phyloP scores from a whole-genome alignment of 1,140 invertebrate genomes.

The Tetramorium simillimum region DNA sequence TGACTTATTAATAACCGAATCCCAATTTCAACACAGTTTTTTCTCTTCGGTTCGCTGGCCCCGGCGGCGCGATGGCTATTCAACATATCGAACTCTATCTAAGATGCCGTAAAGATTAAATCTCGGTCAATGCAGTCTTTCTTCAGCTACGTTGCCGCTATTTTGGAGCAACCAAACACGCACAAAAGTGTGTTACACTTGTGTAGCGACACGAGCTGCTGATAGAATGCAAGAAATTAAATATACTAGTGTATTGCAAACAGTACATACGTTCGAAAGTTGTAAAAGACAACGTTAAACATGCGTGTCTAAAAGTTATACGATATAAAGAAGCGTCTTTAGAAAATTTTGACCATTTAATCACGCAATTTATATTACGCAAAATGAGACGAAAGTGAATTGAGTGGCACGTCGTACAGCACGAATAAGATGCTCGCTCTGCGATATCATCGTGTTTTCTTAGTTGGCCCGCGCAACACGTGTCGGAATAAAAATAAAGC shows the following conservation, averaged over 20 bases:
- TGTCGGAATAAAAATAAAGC: conserved; percentile 62
- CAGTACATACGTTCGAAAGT: neutral
- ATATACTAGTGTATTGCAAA: neutral
- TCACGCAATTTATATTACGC: conserved; percentile 26
- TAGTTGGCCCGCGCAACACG: conserved; percentile 30
- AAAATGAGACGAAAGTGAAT: conserved; percentile 17
- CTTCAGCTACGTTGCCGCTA: neutral
- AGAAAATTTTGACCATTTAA: conserved; percentile 5
- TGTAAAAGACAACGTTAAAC: neutral
- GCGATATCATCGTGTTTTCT: conserved; percentile 20
- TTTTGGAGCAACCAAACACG: neutral
- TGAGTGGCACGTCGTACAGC: conserved; percentile 1
- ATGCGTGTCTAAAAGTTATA: neutral
- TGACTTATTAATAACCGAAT: conserved; percentile 42
- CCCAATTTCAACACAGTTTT: conserved; percentile 12
- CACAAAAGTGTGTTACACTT: neutral
- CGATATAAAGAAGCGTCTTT: neutral
- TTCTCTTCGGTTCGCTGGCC: neutral
- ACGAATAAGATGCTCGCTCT: conserved; percentile 5
- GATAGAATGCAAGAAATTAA: conserved; percentile 2
- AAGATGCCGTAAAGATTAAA: neutral
- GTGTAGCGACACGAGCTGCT: neutral
- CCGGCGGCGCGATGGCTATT: neutral
- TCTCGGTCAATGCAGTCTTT: neutral
- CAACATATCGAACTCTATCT: neutral